A percentile compares a stretch with the other conserved stretches of the same genome.
Evolutionary conservation across 2,113 vertebrate genomes (phyloP).

Genomic region (Turdus rufiventris): DNA sequence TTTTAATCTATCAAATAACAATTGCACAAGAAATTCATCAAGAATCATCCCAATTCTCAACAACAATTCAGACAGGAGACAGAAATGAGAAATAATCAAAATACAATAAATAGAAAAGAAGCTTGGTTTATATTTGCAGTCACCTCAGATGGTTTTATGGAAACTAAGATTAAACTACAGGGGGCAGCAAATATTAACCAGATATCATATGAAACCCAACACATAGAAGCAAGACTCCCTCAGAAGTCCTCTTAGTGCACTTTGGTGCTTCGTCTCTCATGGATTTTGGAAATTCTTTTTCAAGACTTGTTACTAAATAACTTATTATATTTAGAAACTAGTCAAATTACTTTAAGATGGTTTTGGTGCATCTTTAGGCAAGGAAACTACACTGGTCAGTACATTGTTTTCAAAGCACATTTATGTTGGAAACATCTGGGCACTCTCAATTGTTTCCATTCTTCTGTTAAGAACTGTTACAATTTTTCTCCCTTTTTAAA

Average conservation of each 20-base stretch:
- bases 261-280: neutral
- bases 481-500: rapidly evolving
- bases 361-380: neutral
- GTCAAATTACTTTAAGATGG: neutral
- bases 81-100: neutral
- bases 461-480: neutral
- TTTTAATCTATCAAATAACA: neutral
- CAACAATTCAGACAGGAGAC: neutral
- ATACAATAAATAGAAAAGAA: neutral
- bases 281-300: neutral
- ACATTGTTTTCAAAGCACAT: neutral
- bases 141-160: neutral
- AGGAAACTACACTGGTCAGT: neutral
- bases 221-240: neutral
- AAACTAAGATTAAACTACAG: constrained; percentile 70
- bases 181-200: constrained; percentile 80
- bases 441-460: neutral
- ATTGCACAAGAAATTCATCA: neutral
- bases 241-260: neutral
- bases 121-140: neutral
- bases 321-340: neutral
- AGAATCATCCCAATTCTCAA: neutral
- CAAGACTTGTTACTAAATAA: neutral
- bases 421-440: neutral
- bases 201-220: neutral